These are phyloP conservation scores for Oxytorus armatus DNA, from an alignment of 2,888 invertebrate species.

Conservation along the genomic window DNA sequence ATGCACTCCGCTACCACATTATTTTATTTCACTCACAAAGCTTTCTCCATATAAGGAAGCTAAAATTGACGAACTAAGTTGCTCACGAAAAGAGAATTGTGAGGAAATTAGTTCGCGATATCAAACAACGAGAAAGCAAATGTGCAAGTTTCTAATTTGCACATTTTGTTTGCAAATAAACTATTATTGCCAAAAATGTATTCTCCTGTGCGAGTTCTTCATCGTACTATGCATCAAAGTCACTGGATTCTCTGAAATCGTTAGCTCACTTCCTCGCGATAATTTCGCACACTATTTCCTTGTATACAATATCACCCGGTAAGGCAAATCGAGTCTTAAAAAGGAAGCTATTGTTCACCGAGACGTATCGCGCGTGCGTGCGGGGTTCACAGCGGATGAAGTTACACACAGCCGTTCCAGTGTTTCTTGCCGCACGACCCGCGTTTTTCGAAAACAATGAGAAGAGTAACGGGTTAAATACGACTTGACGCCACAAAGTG, in stretches of 20 bases:
- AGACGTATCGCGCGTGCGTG: conserved; percentile 30
- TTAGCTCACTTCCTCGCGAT: neutral
- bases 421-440: neutral
- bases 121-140: too few species aligned
- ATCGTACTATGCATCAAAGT: too few species aligned
- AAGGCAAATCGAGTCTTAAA: conserved; percentile 10
- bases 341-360: conserved; percentile 29
- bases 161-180: too few species aligned
- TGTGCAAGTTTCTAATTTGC: too few species aligned
- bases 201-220: too few species aligned
- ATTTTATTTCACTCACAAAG: too few species aligned
- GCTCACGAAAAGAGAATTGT: too few species aligned
- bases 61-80: too few species aligned
- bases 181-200: too few species aligned
- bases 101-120: too few species aligned
- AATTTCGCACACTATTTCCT: neutral
- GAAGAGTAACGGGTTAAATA: conserved; percentile 13
- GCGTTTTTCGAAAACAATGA: conserved; percentile 34
- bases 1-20: too few species aligned
- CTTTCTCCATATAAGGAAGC: too few species aligned
- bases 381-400: neutral
- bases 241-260: neutral
- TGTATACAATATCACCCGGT: neutral
- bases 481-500: neutral
- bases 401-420: neutral